These are phyloP conservation scores for Chrosomus eos DNA, from an alignment of 2,797 vertebrate genomes.

Conservation along the genomic window DNA sequence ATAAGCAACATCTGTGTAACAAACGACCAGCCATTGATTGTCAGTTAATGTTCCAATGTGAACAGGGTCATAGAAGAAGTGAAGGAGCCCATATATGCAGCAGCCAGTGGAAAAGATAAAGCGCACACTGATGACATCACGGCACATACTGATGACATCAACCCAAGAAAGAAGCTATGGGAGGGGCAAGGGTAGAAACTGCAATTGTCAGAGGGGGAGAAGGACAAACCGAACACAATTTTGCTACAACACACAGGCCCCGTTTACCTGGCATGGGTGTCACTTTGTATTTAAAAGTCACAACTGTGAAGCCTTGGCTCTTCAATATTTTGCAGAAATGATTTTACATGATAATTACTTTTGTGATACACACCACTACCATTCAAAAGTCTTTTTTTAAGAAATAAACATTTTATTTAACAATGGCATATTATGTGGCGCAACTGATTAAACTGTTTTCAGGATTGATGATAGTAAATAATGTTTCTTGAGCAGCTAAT, in stretches of 20 bases:
- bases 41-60: conserved; percentile 56
- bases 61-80: conserved; percentile 57
- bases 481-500: not conserved
- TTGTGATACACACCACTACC: not conserved
- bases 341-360: not conserved
- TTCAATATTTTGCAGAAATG: not conserved
- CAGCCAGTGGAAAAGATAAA: conserved; percentile 58
- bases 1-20: conserved; percentile 36
- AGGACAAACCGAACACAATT: conserved; percentile 13
- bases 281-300: not conserved
- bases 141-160: conserved; percentile 64
- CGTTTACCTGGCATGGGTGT: not conserved
- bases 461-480: not conserved
- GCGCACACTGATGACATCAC: conserved; percentile 57
- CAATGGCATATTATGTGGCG: not conserved
- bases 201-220: conserved; percentile 55
- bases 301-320: not conserved
- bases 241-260: conserved; percentile 24
- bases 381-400: not conserved
- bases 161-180: conserved; percentile 62
- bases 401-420: not conserved
- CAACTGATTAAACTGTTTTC: not conserved
- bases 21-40: conserved; percentile 58
- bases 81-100: conserved; percentile 44
- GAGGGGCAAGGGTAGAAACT: conserved; percentile 45